phyloP scores from a whole-genome alignment of 2,113 vertebrate genomes.

The Enhydra lutris region DNA sequence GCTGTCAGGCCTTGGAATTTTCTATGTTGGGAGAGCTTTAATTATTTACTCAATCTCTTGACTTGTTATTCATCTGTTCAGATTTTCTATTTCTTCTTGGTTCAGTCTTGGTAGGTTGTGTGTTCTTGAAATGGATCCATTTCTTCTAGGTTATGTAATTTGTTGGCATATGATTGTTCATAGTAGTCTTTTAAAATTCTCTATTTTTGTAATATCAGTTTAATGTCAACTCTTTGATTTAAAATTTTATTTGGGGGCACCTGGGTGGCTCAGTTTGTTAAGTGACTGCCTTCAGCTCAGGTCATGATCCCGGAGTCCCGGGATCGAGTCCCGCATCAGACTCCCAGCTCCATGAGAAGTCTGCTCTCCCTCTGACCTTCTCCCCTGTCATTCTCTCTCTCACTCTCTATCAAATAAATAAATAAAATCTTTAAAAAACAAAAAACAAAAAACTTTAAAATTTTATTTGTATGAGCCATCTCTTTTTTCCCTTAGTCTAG shows the following conservation, averaged over 20 bases:
- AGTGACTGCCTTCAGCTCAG: too few relatives aligned
- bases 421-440: too few relatives aligned
- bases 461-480: background rate
- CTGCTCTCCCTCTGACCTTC: too few relatives aligned
- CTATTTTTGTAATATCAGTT: background rate
- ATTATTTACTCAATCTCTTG: background rate
- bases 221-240: background rate
- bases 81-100: background rate
- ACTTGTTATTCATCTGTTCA: background rate
- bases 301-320: too few relatives aligned
- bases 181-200: background rate
- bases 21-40: background rate
- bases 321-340: too few relatives aligned
- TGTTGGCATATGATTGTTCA: background rate
- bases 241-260: background rate
- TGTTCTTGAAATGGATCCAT: background rate
- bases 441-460: background rate
- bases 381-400: too few relatives aligned
- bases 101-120: background rate
- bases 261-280: too few relatives aligned
- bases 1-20: background rate
- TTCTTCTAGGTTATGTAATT: background rate
- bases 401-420: too few relatives aligned
- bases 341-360: too few relatives aligned
- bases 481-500: background rate